These are phyloP conservation scores for Aporophyla nigra DNA, from an alignment of 2,888 invertebrate species.

Conservation along the genomic window DNA sequence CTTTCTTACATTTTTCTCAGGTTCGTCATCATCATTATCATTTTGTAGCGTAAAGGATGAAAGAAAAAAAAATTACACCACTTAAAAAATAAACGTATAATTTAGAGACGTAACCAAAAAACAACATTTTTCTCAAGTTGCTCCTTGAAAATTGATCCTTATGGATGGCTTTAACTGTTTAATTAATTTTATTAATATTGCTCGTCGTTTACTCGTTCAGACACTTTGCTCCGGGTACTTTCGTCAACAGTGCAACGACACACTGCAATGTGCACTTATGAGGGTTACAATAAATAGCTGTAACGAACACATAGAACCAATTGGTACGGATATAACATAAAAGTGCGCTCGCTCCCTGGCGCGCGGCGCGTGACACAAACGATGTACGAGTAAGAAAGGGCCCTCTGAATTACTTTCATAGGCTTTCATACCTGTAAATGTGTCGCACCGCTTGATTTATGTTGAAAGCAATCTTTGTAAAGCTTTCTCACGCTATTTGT, in stretches of 20 bases:
- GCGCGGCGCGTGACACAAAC: constrained; percentile 1
- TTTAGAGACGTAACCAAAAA: too few species aligned
- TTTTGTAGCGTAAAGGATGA: too few species aligned
- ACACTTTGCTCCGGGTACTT: not conserved
- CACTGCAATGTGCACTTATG: not conserved
- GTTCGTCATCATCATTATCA: too few species aligned
- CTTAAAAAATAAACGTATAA: too few species aligned
- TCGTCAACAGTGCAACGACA: not conserved
- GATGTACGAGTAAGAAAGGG: not conserved
- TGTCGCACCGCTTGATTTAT: constrained; percentile 48
- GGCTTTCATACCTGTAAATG: constrained; percentile 47
- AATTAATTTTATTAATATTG: too few species aligned
- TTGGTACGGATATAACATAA: not conserved
- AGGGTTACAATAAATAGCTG: not conserved
- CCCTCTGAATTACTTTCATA: constrained; percentile 31
- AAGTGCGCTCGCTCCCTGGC: not conserved
- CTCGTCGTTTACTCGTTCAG: not conserved
- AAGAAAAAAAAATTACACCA: too few species aligned
- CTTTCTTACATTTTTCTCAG: not conserved
- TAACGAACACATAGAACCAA: not conserved
- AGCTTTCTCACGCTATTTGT: constrained; percentile 32
- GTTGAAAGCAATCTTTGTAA: constrained; percentile 39
- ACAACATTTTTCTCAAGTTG: not conserved
- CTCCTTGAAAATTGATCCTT: too few species aligned
- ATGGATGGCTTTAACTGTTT: too few species aligned